Conservation (phyloP, 2,888 invertebrate species). For the Myopa tessellatipennis region DNA sequence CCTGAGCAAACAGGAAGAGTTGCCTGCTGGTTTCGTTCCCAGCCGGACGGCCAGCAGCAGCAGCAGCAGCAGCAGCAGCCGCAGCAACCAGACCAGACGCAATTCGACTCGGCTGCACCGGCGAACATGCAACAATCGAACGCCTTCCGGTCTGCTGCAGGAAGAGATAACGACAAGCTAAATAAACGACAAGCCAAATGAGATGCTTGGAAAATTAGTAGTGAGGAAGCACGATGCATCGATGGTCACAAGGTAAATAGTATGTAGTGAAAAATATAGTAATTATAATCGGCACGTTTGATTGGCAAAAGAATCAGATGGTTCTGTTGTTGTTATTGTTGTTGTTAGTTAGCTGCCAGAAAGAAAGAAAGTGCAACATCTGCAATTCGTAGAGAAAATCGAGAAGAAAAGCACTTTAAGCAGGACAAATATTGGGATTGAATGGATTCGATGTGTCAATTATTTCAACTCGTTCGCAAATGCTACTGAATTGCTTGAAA, state of each 20-base stretch:
- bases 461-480: too few relatives aligned
- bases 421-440: too few relatives aligned
- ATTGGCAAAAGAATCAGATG: not conserved
- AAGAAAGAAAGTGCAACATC: too few relatives aligned
- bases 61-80: not conserved
- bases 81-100: slow-evolving; percentile 16
- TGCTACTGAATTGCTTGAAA: too few relatives aligned
- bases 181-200: not conserved
- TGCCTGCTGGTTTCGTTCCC: slow-evolving; percentile 23
- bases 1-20: slow-evolving; percentile 21
- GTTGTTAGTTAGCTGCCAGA: not conserved
- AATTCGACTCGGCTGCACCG: not conserved
- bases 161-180: not conserved
- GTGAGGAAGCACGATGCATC: not conserved
- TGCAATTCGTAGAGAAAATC: too few relatives aligned
- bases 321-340: too few relatives aligned
- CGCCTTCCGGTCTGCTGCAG: slow-evolving; percentile 23
- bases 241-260: not conserved
- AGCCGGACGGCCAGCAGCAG: slow-evolving; percentile 2
- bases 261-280: not conserved
- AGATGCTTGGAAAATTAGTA: not conserved
- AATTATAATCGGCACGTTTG: not conserved
- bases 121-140: not conserved
- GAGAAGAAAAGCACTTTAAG: too few relatives aligned
- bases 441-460: too few relatives aligned